phyloP scores from a whole-genome alignment of 2,113 vertebrate species.

The Alectura lathami region DNA sequence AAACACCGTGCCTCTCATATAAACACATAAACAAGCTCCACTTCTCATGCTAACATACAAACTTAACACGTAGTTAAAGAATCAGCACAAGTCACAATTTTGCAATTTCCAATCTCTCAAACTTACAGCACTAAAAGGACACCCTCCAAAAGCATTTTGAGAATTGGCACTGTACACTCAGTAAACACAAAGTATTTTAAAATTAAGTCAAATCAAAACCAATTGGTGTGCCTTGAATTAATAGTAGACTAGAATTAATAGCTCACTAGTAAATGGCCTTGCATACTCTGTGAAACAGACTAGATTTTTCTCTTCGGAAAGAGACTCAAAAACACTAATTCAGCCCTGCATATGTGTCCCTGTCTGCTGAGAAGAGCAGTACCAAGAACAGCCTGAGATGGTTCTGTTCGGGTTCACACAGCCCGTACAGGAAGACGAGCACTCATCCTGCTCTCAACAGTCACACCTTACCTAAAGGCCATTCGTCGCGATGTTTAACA shows the following conservation, averaged over 20 bases:
- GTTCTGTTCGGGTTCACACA: neutral
- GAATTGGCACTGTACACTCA: neutral
- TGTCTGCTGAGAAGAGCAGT: neutral
- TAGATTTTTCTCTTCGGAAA: neutral
- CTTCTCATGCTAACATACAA: neutral
- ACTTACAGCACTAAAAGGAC: neutral
- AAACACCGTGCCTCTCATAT: neutral
- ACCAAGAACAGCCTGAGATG: neutral
- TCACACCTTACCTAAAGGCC: neutral
- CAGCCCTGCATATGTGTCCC: neutral
- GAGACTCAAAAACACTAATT: neutral
- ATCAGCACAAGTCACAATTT: neutral
- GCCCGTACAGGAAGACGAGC: neutral
- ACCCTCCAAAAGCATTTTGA: neutral
- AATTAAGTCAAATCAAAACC: neutral
- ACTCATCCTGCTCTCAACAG: neutral
- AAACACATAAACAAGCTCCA: neutral
- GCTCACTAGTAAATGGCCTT: neutral
- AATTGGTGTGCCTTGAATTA: neutral
- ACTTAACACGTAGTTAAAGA: neutral
- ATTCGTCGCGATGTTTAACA: neutral
- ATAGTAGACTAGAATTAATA: neutral
- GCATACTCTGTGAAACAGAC: neutral
- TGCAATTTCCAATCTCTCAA: neutral
- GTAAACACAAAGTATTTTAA: neutral